phyloP scores from a whole-genome alignment of 2,888 invertebrate species.

The Patella pellucida region DNA sequence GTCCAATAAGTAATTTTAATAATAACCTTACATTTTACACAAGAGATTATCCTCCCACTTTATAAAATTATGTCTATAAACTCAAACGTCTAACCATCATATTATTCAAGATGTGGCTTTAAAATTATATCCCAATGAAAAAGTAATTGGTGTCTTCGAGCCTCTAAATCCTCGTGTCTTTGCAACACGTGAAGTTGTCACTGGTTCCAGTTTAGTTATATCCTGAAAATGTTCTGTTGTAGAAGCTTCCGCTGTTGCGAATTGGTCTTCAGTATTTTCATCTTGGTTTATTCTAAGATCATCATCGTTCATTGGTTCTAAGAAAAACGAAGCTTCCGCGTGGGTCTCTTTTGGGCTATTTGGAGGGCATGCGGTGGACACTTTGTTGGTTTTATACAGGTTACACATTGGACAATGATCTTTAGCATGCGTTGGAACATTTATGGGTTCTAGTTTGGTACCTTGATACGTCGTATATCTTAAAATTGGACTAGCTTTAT shows the following conservation, averaged over 20 bases:
- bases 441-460: background rate
- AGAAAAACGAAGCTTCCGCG: background rate
- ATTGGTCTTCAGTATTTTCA: background rate
- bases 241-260: background rate
- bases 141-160: background rate
- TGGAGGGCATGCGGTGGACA: background rate
- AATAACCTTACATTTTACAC: no score
- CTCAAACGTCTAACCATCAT: no score
- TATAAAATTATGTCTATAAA: no score
- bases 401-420: constrained; percentile 10
- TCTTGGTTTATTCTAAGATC: no score
- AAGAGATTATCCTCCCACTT: no score
- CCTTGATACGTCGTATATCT: background rate
- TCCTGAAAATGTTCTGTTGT: background rate
- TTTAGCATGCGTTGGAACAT: background rate
- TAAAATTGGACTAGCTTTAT: constrained; percentile 1
- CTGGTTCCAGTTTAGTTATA: background rate
- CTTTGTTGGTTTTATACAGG: background rate
- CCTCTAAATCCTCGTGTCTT: background rate
- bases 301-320: no score
- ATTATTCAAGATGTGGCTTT: no score
- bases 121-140: background rate
- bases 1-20: no score
- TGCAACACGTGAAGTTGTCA: background rate
- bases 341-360: background rate